phyloP scores from a whole-genome alignment of 2,113 vertebrate species.

The Zosterops japonicus region DNA sequence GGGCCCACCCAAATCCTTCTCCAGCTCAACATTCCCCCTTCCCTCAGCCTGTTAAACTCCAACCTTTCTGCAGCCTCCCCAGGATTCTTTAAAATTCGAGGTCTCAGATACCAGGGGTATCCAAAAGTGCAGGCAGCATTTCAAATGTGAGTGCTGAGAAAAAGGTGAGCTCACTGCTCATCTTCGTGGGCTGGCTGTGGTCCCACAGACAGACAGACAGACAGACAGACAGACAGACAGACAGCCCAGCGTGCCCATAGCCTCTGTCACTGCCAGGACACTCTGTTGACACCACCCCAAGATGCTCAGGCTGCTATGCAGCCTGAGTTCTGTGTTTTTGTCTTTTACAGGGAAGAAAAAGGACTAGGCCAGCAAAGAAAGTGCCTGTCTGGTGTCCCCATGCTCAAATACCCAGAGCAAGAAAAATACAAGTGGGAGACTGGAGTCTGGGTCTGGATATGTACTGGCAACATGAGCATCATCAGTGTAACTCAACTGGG shows the following conservation, averaged over 20 bases:
- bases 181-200: rapidly evolving
- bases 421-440: neutral
- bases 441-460: neutral
- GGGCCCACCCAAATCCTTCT: neutral
- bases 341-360: neutral
- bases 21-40: neutral
- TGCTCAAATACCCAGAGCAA: neutral
- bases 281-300: rapidly evolving
- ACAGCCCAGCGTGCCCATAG: rapidly evolving
- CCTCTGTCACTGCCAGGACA: neutral
- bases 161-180: neutral
- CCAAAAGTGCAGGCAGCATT: neutral
- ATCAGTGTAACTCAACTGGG: neutral
- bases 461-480: neutral
- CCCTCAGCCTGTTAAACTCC: neutral
- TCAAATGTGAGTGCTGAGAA: neutral
- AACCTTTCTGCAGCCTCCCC: neutral
- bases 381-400: neutral
- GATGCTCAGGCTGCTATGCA: neutral
- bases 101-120: too few species aligned
- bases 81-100: neutral
- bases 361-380: neutral
- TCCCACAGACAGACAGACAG: neutral
- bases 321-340: neutral
- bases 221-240: neutral